These are phyloP conservation scores for Microdon myrmicae DNA, from an alignment of 2,888 invertebrate genomes.

Conservation along the genomic window DNA sequence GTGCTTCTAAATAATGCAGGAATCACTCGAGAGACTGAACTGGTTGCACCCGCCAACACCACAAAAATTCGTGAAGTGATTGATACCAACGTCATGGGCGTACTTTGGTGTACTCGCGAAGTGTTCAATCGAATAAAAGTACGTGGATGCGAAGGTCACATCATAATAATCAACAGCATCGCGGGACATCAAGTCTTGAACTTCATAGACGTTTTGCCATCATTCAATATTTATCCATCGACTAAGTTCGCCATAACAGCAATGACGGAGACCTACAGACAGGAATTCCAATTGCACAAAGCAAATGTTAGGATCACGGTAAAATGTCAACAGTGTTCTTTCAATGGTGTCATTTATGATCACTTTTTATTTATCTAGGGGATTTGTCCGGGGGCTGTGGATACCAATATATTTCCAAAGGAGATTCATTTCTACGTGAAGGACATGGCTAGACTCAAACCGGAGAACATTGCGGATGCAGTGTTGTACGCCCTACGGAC, in stretches of 20 bases:
- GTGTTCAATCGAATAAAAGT: slow-evolving; percentile 69
- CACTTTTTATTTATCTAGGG: slow-evolving; percentile 54
- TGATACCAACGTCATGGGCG: slow-evolving; percentile 68
- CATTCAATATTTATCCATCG: slow-evolving; percentile 65
- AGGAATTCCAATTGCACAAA: slow-evolving; percentile 63
- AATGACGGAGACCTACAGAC: slow-evolving; percentile 65
- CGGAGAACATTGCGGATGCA: slow-evolving; percentile 63
- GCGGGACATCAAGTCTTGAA: slow-evolving; percentile 64
- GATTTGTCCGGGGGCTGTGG: slow-evolving; percentile 62
- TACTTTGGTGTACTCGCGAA: slow-evolving; percentile 68
- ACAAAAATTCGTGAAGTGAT: slow-evolving; percentile 63
- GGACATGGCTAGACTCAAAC: slow-evolving; percentile 59
- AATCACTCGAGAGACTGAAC: slow-evolving; percentile 61
- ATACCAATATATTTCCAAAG: slow-evolving; percentile 62
- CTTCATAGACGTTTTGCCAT: slow-evolving; percentile 60
- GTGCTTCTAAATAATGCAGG: slow-evolving; percentile 74
- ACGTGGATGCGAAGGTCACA: slow-evolving; percentile 67
- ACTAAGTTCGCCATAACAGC: slow-evolving; percentile 66
- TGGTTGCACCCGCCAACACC: slow-evolving; percentile 57
- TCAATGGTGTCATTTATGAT: not conserved
- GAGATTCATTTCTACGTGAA: slow-evolving; percentile 59
- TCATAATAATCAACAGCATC: slow-evolving; percentile 68
- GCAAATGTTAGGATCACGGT: slow-evolving; percentile 64
- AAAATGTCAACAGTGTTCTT: slow-evolving; percentile 25
- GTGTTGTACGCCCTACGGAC: slow-evolving; percentile 61